A percentile compares a stretch with the other conserved stretches of the same genome.
Evolutionary conservation across 1,140 invertebrate genomes (phyloP).

Genomic region (Scylla paramamosain): DNA sequence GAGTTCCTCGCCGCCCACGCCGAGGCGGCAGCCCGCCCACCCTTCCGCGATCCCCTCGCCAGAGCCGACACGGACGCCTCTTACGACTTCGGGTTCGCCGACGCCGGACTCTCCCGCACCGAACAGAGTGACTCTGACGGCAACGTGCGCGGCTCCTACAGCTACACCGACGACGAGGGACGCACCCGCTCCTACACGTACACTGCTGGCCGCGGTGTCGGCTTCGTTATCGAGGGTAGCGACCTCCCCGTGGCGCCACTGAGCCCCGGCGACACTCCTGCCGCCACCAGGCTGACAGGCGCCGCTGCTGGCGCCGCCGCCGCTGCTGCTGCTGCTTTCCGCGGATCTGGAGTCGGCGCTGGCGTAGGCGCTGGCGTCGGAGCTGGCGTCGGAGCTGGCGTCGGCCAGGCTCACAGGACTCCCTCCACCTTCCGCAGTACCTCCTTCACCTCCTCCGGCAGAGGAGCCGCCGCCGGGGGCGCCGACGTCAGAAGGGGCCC

Average conservation of each 20-base stretch:
- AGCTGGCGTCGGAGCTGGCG: background rate
- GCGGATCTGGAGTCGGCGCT: background rate
- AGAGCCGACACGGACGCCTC: conserved; percentile 75
- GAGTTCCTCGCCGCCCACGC: conserved; percentile 69
- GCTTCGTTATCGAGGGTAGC: conserved; percentile 75
- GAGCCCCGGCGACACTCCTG: conserved; percentile 43
- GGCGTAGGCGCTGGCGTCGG: background rate
- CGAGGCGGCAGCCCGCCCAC: conserved; percentile 57
- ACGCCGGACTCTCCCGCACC: conserved; percentile 75
- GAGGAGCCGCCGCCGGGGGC: background rate
- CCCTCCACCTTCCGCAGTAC: background rate
- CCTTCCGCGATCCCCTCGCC: conserved; percentile 72
- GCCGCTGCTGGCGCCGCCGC: background rate
- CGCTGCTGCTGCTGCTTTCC: background rate
- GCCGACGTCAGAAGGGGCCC: background rate
- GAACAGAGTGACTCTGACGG: conserved; percentile 78
- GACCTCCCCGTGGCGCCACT: conserved; percentile 65
- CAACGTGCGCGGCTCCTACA: conserved; percentile 79
- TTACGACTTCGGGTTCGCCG: conserved; percentile 78
- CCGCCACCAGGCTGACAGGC: conserved; percentile 49
- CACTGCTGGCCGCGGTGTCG: conserved; percentile 74
- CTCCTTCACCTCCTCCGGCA: conserved; percentile 18
- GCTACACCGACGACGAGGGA: conserved; percentile 78
- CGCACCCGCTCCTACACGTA: conserved; percentile 75
- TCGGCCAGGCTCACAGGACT: background rate